These are phyloP conservation scores for Tetrax tetrax DNA, from an alignment of 2,113 vertebrate species.

Conservation along the genomic window DNA sequence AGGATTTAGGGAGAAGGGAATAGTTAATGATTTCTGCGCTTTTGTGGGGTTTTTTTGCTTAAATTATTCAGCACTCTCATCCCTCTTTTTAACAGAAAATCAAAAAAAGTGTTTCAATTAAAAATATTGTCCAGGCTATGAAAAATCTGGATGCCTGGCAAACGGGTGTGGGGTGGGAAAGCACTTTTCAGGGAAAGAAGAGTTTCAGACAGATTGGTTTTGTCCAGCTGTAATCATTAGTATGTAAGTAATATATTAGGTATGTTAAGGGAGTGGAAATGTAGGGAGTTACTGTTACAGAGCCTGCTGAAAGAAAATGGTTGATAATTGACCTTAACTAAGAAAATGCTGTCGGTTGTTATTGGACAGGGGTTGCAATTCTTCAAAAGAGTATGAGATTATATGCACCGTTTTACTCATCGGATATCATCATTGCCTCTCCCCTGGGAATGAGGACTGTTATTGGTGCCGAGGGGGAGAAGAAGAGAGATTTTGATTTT, in stretches of 20 bases:
- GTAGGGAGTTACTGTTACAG: background rate
- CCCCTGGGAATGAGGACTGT: slow-evolving; percentile 93
- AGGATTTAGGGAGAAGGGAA: background rate
- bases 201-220: background rate
- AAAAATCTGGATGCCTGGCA: background rate
- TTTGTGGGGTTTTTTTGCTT: background rate
- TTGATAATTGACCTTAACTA: background rate
- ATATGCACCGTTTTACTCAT: slow-evolving; percentile 95
- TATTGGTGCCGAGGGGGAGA: slow-evolving; percentile 89
- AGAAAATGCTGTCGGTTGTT: background rate
- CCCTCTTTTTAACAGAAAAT: background rate
- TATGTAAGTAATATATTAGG: no score
- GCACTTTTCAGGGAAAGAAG: background rate
- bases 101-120: background rate
- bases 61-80: background rate
- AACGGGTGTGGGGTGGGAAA: background rate
- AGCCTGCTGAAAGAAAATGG: background rate
- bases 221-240: background rate
- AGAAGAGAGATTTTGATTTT: slow-evolving; percentile 93
- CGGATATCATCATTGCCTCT: slow-evolving; percentile 94
- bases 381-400: slow-evolving; percentile 89
- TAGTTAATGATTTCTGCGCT: background rate
- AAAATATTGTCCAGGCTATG: background rate
- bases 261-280: background rate
- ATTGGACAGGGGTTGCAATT: slow-evolving; percentile 83